These are phyloP conservation scores for Suricata suricatta DNA, from an alignment of 2,113 vertebrate genomes.

Conservation along the genomic window DNA sequence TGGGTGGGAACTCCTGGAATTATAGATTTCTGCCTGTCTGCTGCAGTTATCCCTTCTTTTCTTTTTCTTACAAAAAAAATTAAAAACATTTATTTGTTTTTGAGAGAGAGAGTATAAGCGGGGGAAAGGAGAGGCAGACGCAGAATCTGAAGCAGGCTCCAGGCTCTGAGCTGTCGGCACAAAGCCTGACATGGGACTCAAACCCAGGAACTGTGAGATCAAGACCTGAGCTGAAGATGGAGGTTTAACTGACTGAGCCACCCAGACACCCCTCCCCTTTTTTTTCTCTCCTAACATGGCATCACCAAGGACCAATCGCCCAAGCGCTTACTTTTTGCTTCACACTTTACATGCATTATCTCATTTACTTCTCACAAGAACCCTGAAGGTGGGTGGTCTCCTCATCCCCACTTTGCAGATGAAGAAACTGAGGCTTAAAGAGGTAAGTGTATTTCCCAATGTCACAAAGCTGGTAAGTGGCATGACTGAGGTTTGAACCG, in stretches of 20 bases:
- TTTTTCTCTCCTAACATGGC: background rate
- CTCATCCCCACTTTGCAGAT: conserved; percentile 10
- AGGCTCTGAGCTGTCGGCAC: too few species aligned
- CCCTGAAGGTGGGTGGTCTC: background rate
- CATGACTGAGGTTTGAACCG: background rate
- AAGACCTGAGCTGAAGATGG: too few species aligned
- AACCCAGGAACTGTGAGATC: too few species aligned
- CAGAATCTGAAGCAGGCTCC: too few species aligned
- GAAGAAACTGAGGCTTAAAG: background rate
- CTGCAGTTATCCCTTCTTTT: background rate
- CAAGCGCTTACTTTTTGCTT: background rate
- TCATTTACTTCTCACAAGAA: conserved; percentile 24
- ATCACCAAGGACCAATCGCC: background rate
- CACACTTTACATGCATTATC: background rate
- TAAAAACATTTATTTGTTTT: too few species aligned
- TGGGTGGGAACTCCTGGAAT: background rate
- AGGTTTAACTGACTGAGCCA: too few species aligned
- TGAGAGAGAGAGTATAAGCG: too few species aligned
- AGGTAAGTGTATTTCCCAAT: background rate
- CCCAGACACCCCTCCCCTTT: too few species aligned
- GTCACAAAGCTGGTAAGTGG: background rate
- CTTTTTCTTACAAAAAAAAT: too few species aligned
- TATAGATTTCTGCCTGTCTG: background rate
- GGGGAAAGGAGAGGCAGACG: too few species aligned
- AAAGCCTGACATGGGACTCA: too few species aligned